A percentile compares a stretch with the other conserved stretches of the same genome.
Evolutionary conservation across 2,888 invertebrate genomes (phyloP).

Genomic region (Ferdinandea cuprea): DNA sequence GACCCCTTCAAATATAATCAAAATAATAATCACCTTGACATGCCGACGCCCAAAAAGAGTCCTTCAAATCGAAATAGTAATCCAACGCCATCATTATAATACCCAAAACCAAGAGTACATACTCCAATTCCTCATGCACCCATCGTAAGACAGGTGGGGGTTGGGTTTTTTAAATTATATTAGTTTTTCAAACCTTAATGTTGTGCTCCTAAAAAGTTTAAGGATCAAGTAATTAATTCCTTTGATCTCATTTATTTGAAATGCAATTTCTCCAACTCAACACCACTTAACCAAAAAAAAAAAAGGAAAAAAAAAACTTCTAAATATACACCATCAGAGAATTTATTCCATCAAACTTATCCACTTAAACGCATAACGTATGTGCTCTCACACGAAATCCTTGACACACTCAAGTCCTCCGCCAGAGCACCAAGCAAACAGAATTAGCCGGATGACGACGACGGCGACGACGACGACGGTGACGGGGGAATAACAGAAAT

Average conservation of each 20-base stretch:
- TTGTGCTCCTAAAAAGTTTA: conserved; percentile 1
- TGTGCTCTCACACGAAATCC: conserved; percentile 60
- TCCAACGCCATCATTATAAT: conserved; percentile 13
- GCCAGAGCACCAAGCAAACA: conserved; percentile 53
- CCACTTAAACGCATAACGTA: conserved; percentile 62
- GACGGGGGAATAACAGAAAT: not conserved
- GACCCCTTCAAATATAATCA: conserved; percentile 8
- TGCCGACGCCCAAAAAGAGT: not conserved
- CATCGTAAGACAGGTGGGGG: not conserved
- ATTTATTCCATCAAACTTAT: conserved; percentile 66
- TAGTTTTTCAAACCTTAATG: not conserved
- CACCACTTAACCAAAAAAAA: no score
- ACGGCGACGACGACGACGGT: conserved; percentile 1
- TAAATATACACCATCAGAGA: conserved; percentile 11
- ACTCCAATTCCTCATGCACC: conserved; percentile 2
- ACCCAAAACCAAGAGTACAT: not conserved
- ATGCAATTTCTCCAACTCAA: not conserved
- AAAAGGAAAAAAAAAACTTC: not conserved
- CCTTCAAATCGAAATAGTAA: not conserved
- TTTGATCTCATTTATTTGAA: not conserved
- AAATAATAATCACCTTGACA: not conserved
- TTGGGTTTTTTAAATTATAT: conserved; percentile 1
- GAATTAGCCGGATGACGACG: conserved; percentile 42
- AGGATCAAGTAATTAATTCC: conserved; percentile 44
- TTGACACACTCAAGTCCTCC: conserved; percentile 60